Base-by-base conservation (phyloP, 2,888 invertebrate genomes). In the Heterodera filipjevi region DNA sequence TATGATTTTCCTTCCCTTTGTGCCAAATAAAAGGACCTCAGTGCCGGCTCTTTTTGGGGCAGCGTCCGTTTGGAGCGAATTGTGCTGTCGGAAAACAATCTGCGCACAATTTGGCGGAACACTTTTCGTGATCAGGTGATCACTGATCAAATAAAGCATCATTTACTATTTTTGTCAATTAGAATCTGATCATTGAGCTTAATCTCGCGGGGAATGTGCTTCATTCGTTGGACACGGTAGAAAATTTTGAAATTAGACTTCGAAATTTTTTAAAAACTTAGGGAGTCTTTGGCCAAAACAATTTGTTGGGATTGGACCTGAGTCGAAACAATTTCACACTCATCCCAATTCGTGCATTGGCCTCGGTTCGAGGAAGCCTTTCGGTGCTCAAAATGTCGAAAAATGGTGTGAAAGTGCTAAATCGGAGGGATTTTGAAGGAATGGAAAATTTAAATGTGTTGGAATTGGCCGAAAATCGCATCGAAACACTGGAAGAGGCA, bases 351-450 rank as follows among this genome's bases (percentile, higher is more conserved):
- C 93, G 94, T 71, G 87, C 87, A 27, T 77, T 89, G 32, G 80
- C 81, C 19, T 82, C 86, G 3, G 82, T 86, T 19, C 79, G 81
- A 8, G 59, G 80, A 19, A 85, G 86, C 19, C 92, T 96, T 84
- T 92, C 93, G 85, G 94, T 93, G 87, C 92, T 96, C 86, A 93
- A 95, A 89, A 91, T 96, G 85, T 93, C 94, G 74, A 93, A 93
- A 87, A 96, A 96, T 91, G 92, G 93, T 35, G 83, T 87, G 46
- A 73, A 79, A 44, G 32, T 82, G n/a, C 79, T 87, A 80, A 81
- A 66, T 71, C 3, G 80, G 79, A 35, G 81, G 77, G 71, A 82
- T 82, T 66, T 84, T 80, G 78, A 78, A 27, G 86, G 84, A 3
- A 79, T 87, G 64, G 78, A 77, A 32, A 85, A 86, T 77, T 72